Evolutionary conservation across 2,113 vertebrate genomes (phyloP), one percentile per base, ranked within the genome.

Genomic region (Hemichromis elongatus): DNA sequence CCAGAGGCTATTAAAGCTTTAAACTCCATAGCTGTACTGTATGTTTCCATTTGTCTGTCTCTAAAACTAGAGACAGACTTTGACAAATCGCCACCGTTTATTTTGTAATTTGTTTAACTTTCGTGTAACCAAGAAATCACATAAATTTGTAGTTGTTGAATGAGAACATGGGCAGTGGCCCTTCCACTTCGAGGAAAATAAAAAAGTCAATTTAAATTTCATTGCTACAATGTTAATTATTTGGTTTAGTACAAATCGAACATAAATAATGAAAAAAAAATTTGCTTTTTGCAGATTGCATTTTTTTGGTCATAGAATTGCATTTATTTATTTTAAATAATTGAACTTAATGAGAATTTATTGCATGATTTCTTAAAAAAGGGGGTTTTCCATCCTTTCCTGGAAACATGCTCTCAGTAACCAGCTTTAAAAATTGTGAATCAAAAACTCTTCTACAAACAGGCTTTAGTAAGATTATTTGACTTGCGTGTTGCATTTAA

Each of bases 1-100:
- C 59, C 82, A 90, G 82, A 91, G 81, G 73, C 79, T 87, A 86
- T 88, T 86, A 82, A 84, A 84, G 83, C 77, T 63, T 79, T 73
- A 77, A 89, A 61, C 7, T 7, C 61, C 66, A 66, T 7, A 54
- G 37, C 40, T 26, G 19, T 68, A 79, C 37, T 81, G 21, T 54
- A 70, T 61, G 18, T 84, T 78, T 90, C 59, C 81, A 80, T 78
- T 84, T 80, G 78, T 77, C 54, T 86, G 83, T 79, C 54, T 70
- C 19, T 14, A 54, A 45, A 42, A 37, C 35, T 52, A 21, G 14
- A 79, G 12, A 83, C 77, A 59, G 21, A 80, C 40, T 56, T 61
- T 86, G 57, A 86, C 42, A 90, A 89, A 68, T 59, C 19, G 53
- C 57, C 40, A 21, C 42, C 55, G 54, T 21, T 73, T 33, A 77